phyloP scores from a whole-genome alignment of 2,113 vertebrate species.

The Clarias gariepinus region DNA sequence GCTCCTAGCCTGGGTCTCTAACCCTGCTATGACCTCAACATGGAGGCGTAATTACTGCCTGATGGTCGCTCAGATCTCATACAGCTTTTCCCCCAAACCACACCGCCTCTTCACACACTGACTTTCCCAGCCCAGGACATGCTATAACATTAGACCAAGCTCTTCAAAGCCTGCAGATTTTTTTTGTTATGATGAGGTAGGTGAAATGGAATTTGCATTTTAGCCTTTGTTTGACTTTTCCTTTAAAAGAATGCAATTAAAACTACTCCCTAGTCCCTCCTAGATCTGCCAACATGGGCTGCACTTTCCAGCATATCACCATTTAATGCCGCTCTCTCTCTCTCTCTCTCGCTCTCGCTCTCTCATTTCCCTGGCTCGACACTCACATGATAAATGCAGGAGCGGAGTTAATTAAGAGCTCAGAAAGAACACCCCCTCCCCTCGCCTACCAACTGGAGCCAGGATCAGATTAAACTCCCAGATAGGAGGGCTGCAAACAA shows the following conservation, averaged over 20 bases:
- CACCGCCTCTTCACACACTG: background rate
- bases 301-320: conserved; percentile 20
- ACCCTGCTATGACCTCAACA: conserved; percentile 21
- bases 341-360: conserved; percentile 9
- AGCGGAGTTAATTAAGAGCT: conserved; percentile 74
- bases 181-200: conserved; percentile 26
- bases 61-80: background rate
- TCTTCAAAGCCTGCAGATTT: conserved; percentile 2
- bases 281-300: conserved; percentile 21
- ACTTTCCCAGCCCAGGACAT: background rate
- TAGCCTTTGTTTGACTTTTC: conserved; percentile 45
- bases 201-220: conserved; percentile 30
- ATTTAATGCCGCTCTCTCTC: conserved; percentile 13
- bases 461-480: conserved; percentile 70
- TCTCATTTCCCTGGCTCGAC: background rate
- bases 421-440: conserved; percentile 54
- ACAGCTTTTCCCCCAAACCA: background rate
- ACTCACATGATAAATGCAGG: conserved; percentile 19
- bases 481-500: conserved; percentile 48
- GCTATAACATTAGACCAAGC: background rate
- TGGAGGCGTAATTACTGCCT: background rate
- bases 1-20: conserved; percentile 21
- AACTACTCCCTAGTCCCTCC: conserved; percentile 26
- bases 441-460: conserved; percentile 64
- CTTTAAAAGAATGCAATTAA: conserved; percentile 51